Evolutionary conservation across 1,140 invertebrate species (phyloP), one percentile per base, ranked within the genome.

Genomic region (Drosophila nannoptera): DNA sequence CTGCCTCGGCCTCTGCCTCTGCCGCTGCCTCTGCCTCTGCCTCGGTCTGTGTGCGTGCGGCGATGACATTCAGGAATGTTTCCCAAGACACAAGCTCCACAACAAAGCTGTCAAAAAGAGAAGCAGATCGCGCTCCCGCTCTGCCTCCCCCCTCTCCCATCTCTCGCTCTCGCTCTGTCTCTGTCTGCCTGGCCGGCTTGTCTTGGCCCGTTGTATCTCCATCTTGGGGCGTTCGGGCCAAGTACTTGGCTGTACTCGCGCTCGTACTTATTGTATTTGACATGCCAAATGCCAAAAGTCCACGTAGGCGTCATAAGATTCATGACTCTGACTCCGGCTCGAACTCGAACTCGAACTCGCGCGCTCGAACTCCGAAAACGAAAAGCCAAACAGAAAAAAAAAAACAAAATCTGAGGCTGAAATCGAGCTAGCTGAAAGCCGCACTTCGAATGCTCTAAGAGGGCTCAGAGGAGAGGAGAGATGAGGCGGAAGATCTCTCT

Each of bases 281-380:
- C 86, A 87, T 78, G 86, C 69, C 84, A 87, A 87, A 87, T 87
- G 86, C 81, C 86, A 87, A 88, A 87, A 87, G 81, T 82, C 77
- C 77, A 86, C 78, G 78, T 82, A 82, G 78, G 78, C 78, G 78
- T 82, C 78, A 82, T 78, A 83, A 84, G 69, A 84, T 84, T 84
- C 77, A 84, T 84, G 78, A 86, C 77, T 86, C 59, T 48, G 48
- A 53, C 68, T 66, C 68, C 62, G 65, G 65, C 68, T 65, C 68
- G 62, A 42, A 62, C 22, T 22, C 22, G 22, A 22, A 22, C 22
- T 22, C 22, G 1, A 22, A 86, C 77, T 86, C 59, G 62, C 68
- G 62, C 65, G 65, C 68, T 65, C 68, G 62, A 42, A 62, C 67
- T 69, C 62, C 52, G 68, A 73, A 69, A 73, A 75, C 45, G 60